Evolutionary conservation across 1,140 invertebrate species (phyloP), one percentile per base, ranked within the genome.

Genomic region (Trigoniulus corallinus): DNA sequence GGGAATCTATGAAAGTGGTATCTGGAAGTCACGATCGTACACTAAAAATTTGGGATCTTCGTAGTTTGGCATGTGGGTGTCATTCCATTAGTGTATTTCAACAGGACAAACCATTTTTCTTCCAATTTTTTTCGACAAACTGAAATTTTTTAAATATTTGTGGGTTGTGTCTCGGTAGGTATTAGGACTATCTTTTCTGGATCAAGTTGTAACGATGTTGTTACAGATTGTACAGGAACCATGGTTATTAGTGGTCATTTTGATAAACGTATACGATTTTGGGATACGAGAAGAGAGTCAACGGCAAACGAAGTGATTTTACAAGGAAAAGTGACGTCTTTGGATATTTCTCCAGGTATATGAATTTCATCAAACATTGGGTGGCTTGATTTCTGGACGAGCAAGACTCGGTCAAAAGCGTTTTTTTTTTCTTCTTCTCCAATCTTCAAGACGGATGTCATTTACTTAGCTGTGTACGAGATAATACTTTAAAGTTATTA

Each of bases 241-340:
- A 87, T 82, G 22, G 87, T 97, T 54, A 91, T 98, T 53, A 95
- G 91, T 58, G 92, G 91, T 15, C 94, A 98, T 72, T 96, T 89
- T 68, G 94, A 98, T 70, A 96, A 95, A 67, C 81, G 79, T 58
- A 87, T 98, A 59, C 74, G 93, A 37, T 96, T 97, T 67, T 98
- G 93, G 92, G 94, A 98, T 62, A 82, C 81, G 53, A 75, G 92
- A 59, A 62, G 61, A 13, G 72, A 74, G 24, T 61, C 53, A 22
- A 81, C 80, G 53, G 62, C 61, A 27, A 72, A 88, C 63, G 83
- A 93, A 65, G 83, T 97, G 53, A 62, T 83, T 40, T 72, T 97
- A 21, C 82, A 88, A 62, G 92, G 88, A 41, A 91, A 89, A 75
- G 82, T 98, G 40, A 97, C 93, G 3, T 97, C 93, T 7, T 72